Conservation (phyloP, 2,797 vertebrate species). For the Neopelma chrysocephalum region DNA sequence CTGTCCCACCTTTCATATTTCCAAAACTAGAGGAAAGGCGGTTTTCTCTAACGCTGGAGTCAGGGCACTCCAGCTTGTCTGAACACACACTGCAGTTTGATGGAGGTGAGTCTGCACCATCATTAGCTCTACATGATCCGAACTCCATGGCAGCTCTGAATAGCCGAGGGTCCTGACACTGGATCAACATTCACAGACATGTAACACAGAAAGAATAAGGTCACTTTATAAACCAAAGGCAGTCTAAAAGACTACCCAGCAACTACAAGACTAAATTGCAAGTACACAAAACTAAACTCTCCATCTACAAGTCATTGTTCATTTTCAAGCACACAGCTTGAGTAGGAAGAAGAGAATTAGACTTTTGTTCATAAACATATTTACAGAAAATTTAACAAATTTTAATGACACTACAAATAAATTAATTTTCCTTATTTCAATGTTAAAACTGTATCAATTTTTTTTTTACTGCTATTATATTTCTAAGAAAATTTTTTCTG, state of each 20-base stretch:
- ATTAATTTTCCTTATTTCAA: background rate
- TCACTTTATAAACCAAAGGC: background rate
- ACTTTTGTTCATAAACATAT: background rate
- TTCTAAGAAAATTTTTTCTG: background rate
- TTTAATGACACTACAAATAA: background rate
- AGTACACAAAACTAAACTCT: background rate
- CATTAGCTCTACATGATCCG: background rate
- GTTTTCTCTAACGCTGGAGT: background rate
- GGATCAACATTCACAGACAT: fast-evolving
- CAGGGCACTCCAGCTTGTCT: background rate
- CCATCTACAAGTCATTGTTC: background rate
- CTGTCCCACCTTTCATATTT: background rate
- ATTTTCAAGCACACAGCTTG: background rate
- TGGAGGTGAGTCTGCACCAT: background rate
- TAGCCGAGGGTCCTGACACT: fast-evolving
- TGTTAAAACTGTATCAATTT: background rate
- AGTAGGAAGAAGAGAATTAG: background rate
- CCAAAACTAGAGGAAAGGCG: background rate
- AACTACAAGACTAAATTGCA: background rate
- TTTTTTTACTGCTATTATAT: background rate
- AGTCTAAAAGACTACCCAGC: background rate
- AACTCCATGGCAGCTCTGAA: background rate
- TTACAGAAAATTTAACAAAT: background rate
- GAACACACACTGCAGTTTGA: background rate
- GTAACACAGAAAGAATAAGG: background rate